phyloP scores from a whole-genome alignment of 2,888 invertebrate genomes.

The Cryptocephalus moraei region DNA sequence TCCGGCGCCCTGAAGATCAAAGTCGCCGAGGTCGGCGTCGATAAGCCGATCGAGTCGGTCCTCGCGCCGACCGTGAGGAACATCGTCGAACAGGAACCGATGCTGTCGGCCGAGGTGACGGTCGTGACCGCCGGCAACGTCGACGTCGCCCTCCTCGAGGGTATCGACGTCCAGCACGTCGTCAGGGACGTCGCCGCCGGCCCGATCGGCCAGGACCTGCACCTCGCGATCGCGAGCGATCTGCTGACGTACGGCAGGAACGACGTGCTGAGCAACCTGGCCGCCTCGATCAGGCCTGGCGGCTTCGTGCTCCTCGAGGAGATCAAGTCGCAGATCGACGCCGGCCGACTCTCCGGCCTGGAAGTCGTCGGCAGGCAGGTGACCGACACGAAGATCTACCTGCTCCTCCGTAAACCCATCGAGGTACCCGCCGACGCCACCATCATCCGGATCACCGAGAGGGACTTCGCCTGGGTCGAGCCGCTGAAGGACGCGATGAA shows the following conservation, averaged over 20 bases:
- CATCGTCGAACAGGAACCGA: conserved; percentile 64
- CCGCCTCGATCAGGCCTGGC: conserved; percentile 51
- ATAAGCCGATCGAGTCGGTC: conserved; percentile 55
- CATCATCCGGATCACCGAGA: conserved; percentile 59
- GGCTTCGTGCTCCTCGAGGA: conserved; percentile 71
- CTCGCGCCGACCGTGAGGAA: conserved; percentile 51
- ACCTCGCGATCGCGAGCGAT: conserved; percentile 59
- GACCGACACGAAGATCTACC: conserved; percentile 52
- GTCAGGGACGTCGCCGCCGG: conserved; percentile 50
- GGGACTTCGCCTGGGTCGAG: conserved; percentile 72
- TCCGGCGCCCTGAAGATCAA: conserved; percentile 58
- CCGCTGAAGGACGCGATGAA: conserved; percentile 64
- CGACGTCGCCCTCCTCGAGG: conserved; percentile 46
- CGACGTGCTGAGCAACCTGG: conserved; percentile 46
- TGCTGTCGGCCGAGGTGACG: conserved; percentile 32
- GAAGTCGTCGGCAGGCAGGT: conserved; percentile 51
- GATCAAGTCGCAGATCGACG: conserved; percentile 41
- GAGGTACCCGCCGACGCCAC: conserved; percentile 33
- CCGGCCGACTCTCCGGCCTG: conserved; percentile 38
- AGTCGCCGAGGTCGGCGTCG: conserved; percentile 56
- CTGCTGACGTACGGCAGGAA: conserved; percentile 47
- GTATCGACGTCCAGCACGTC: conserved; percentile 52
- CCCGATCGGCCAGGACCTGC: conserved; percentile 56
- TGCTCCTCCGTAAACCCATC: conserved; percentile 53
- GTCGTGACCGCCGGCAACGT: conserved; percentile 41